Evolutionary conservation across 2,113 vertebrate species (phyloP).

Genomic region (Oncorhynchus keta): DNA sequence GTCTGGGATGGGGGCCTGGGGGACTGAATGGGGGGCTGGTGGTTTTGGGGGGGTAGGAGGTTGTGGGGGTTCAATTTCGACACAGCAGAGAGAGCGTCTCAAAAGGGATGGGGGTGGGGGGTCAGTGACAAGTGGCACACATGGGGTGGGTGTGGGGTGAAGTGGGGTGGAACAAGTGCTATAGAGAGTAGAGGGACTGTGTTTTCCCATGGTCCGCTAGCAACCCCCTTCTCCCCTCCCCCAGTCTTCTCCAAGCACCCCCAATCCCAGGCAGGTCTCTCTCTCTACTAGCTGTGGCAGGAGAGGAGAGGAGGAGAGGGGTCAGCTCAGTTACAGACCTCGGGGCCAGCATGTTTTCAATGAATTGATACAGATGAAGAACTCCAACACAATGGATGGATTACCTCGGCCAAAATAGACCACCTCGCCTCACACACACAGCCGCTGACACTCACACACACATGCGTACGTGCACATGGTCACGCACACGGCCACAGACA

Average conservation of each 20-base stretch:
- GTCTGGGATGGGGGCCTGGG: conserved; percentile 5
- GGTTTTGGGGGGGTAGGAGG: conserved; percentile 2
- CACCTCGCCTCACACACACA: conserved; percentile 52
- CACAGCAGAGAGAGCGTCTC: conserved; percentile 50
- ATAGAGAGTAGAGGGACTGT: conserved; percentile 66
- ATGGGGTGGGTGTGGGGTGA: conserved; percentile 63
- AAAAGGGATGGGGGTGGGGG: conserved; percentile 60
- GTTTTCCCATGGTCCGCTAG: conserved; percentile 80
- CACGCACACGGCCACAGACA: neutral
- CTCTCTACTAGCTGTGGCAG: neutral
- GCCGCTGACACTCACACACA: conserved; percentile 34
- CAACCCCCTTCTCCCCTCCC: conserved; percentile 33
- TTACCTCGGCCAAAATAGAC: conserved; percentile 73
- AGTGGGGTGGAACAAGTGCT: conserved; percentile 77
- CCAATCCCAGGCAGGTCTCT: conserved; percentile 52
- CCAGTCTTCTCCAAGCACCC: conserved; percentile 21
- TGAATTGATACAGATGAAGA: conserved; percentile 84
- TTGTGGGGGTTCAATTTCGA: conserved; percentile 18
- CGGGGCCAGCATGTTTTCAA: conserved; percentile 76
- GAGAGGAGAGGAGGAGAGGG: conserved; percentile 64
- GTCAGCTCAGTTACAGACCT: conserved; percentile 81
- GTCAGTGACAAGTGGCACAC: conserved; percentile 80
- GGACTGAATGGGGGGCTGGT: conserved; percentile 10
- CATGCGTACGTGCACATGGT: conserved; percentile 24
- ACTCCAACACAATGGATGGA: conserved; percentile 77